phyloP scores from a whole-genome alignment of 2,888 invertebrate species.

The Drosophila neutralis region DNA sequence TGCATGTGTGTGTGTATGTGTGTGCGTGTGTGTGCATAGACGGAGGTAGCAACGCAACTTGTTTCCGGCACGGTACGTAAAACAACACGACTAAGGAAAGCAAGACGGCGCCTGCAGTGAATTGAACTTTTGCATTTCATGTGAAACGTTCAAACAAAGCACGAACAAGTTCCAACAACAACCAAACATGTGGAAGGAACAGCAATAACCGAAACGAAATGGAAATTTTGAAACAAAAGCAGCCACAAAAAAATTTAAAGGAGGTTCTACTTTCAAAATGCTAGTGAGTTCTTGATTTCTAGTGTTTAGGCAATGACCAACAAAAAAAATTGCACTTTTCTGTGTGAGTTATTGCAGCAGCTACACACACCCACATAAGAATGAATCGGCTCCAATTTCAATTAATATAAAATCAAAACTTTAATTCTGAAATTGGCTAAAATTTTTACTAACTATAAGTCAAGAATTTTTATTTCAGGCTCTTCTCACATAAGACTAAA shows the following conservation, averaged over 20 bases:
- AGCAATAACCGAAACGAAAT: constrained; percentile 41
- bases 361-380: neutral
- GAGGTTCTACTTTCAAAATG: constrained; percentile 23
- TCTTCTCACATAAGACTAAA: neutral
- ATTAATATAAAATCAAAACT: neutral
- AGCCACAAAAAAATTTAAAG: constrained; percentile 4
- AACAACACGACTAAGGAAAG: constrained; percentile 73
- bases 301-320: constrained; percentile 14
- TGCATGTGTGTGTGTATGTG: constrained; percentile 9
- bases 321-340: constrained; percentile 9
- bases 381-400: neutral
- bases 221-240: constrained; percentile 67
- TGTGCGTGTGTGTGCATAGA: constrained; percentile 17
- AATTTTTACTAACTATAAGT: neutral
- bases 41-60: constrained; percentile 45
- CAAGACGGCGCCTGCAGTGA: constrained; percentile 74
- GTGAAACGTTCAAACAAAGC: constrained; percentile 70
- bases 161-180: constrained; percentile 51
- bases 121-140: constrained; percentile 79
- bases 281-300: constrained; percentile 18
- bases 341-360: constrained; percentile 7
- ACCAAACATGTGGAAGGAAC: constrained; percentile 18
- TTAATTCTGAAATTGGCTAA: neutral
- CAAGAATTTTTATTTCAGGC: no score
- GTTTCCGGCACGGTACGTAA: constrained; percentile 68